Evolutionary conservation across 2,888 invertebrate genomes (phyloP).

Genomic region (Leptopilina myrica): DNA sequence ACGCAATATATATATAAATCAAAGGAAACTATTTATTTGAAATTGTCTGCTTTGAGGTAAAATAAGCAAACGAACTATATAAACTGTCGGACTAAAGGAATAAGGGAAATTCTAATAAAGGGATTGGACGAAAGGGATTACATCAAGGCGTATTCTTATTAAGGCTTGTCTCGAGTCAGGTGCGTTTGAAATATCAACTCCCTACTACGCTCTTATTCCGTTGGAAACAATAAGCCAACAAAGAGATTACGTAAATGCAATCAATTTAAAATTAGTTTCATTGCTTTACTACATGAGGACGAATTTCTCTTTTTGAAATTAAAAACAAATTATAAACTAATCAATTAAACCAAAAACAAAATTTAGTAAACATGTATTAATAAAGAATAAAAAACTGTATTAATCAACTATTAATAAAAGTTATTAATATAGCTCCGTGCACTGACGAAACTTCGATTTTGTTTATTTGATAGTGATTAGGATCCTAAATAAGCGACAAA

Average conservation of each 20-base stretch:
- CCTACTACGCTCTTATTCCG: not conserved
- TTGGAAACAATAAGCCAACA: not conserved
- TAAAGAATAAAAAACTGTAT: too few species aligned
- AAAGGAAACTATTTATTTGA: not conserved
- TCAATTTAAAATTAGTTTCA: constrained; percentile 15
- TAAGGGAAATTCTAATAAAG: constrained; percentile 5
- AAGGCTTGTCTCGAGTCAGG: constrained; percentile 51
- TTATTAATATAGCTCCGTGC: too few species aligned
- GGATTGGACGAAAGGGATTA: constrained; percentile 5
- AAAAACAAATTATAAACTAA: too few species aligned
- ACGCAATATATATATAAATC: not conserved
- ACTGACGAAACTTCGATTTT: too few species aligned
- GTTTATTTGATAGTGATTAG: too few species aligned
- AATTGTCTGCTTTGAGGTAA: not conserved
- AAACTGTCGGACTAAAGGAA: not conserved
- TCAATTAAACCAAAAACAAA: too few species aligned
- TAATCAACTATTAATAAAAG: too few species aligned
- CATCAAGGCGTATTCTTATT: not conserved
- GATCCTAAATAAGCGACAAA: too few species aligned
- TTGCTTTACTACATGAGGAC: not conserved
- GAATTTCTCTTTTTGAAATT: too few species aligned
- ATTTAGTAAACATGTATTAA: too few species aligned
- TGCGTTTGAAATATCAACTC: constrained; percentile 62
- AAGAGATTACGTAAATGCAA: constrained; percentile 12
- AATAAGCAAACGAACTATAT: not conserved